Conservation (phyloP, 1,140 invertebrate species). For the Dendrolimus punctatus region DNA sequence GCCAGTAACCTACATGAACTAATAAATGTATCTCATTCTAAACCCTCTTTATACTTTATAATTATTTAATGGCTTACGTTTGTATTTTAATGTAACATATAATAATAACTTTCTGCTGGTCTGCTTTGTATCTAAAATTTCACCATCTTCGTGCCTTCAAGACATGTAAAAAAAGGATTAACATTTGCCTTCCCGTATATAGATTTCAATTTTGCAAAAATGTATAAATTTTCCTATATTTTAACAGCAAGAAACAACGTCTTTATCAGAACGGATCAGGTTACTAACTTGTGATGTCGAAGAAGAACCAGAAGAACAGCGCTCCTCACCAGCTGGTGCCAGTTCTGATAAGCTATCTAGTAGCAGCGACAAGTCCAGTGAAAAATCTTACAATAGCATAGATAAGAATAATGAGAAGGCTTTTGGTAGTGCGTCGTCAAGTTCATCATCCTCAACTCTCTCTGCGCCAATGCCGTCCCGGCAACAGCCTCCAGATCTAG, state of each 20-base stretch:
- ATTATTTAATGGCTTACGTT: too few species aligned
- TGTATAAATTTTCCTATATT: background rate
- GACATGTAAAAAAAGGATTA: too few species aligned
- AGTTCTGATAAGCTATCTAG: slow-evolving; percentile 55
- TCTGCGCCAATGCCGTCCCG: slow-evolving; percentile 41
- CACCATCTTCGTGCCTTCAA: too few species aligned
- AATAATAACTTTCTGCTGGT: too few species aligned
- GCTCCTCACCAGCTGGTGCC: slow-evolving; percentile 70
- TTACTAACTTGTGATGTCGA: slow-evolving; percentile 87
- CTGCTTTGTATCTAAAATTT: too few species aligned
- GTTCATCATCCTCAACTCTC: slow-evolving; percentile 50
- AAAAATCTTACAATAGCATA: slow-evolving; percentile 49
- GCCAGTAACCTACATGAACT: too few species aligned
- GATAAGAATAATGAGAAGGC: slow-evolving; percentile 62
- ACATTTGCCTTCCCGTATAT: too few species aligned
- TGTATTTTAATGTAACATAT: too few species aligned
- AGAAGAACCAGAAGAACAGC: slow-evolving; percentile 72
- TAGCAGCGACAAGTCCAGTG: slow-evolving; percentile 48
- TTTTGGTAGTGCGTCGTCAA: slow-evolving; percentile 54
- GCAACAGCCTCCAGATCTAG: slow-evolving; percentile 51
- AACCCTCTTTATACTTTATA: too few species aligned
- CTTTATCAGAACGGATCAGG: slow-evolving; percentile 84
- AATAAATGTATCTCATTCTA: too few species aligned
- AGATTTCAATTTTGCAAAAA: too few species aligned
- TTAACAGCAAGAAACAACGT: slow-evolving; percentile 75